Conservation (phyloP, 2,797 vertebrate genomes). For the Zenarchopterus dispar region DNA sequence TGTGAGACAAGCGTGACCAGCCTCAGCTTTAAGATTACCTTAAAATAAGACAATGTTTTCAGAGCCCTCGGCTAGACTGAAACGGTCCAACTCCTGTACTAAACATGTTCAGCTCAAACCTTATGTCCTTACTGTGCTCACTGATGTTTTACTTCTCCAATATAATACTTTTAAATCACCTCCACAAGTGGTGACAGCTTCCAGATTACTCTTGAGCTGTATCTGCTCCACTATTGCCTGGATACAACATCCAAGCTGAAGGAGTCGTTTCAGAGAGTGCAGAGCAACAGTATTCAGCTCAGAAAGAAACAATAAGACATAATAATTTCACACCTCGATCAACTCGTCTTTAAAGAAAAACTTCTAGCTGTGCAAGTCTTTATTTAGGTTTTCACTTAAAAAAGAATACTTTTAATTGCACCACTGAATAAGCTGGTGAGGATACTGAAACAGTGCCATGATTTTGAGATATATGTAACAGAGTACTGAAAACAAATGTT, state of each 20-base stretch:
- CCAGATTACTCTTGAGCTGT: constrained; percentile 4
- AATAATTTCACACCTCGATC: constrained; percentile 6
- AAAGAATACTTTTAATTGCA: not conserved
- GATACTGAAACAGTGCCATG: too few relatives aligned
- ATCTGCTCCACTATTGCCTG: constrained; percentile 15
- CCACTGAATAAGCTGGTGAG: too few relatives aligned
- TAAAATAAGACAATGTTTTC: constrained; percentile 37
- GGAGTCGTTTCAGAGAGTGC: not conserved
- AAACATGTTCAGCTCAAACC: constrained; percentile 6
- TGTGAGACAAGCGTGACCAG: constrained; percentile 70
- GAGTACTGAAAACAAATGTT: too few relatives aligned
- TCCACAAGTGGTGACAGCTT: constrained; percentile 21
- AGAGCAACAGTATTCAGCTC: constrained; percentile 9
- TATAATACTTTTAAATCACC: constrained; percentile 25
- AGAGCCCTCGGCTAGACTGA: constrained; percentile 25
- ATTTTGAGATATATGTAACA: too few relatives aligned
- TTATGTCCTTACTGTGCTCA: constrained; percentile 1
- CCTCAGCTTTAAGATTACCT: constrained; percentile 30
- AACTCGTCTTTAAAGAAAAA: not conserved
- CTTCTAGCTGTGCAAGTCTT: not conserved
- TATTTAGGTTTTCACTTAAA: not conserved
- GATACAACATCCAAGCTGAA: constrained; percentile 1
- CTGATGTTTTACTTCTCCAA: constrained; percentile 1
- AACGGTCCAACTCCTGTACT: constrained; percentile 22
- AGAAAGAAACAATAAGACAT: not conserved